Evolutionary conservation across 2,797 vertebrate genomes (phyloP), one percentile per base, ranked within the genome.

Genomic region (Paedocypris micromegethes): DNA sequence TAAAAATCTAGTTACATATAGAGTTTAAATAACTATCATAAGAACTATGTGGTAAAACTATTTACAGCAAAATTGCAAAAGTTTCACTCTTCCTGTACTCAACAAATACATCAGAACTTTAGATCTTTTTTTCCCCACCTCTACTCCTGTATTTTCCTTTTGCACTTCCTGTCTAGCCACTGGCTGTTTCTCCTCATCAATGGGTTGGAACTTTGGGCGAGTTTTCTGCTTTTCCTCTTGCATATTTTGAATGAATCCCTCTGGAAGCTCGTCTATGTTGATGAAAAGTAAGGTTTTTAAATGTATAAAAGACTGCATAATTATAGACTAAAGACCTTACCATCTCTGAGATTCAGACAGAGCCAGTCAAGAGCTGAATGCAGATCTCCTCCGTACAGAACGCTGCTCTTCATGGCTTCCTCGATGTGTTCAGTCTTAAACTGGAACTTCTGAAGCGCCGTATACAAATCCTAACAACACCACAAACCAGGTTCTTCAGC

Each of bases 341-440:
- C 93, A 37, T 99, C 94, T 71, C 86, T 88, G 66, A 99, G 94
- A 73, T 98, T 98, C 66, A 99, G 90, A 83, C 96, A 99, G 62
- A 99, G 92, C 97, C 97, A 99, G 47, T 99, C 97, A 46, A 99
- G 91, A 2, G 97, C 97, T 57, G 96, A 96, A 82, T 96, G 94
- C 58, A 99, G 93, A 84, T 99, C 97, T 5, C 97, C 97, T 52
- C 97, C 97, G 4, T 93, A 90, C 6, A 97, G 77, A 62, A 98
- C 86, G 0, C 94, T 96, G 75, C 91, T 96, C 81, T 93, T 96
- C 97, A 99, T 99, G 3, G 97, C 94, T 79, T 97, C 94, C 81
- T 99, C 97, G 37, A 99, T 94, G 82, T 99, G 93, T 9, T 95
- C 93, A 3, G 92, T 88, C 79, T 93, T 94, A 76, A 99, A 99